phyloP scores from a whole-genome alignment of 2,797 vertebrate species.

The Apodemus agrarius region DNA sequence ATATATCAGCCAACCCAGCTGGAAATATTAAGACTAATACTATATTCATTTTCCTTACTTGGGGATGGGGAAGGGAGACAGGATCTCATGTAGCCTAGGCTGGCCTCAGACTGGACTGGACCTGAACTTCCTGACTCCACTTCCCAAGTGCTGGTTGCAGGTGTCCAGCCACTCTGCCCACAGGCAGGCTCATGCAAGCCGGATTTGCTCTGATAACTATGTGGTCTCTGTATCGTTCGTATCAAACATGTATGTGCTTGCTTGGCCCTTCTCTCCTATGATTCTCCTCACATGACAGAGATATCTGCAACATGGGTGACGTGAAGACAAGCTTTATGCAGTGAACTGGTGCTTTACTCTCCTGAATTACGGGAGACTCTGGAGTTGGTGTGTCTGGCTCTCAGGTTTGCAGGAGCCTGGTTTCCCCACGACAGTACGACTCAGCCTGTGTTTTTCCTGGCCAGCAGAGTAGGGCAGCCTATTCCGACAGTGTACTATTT shows the following conservation, averaged over 20 bases:
- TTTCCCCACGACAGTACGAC: not conserved
- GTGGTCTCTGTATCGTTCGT: not conserved
- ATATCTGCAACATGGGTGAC: not conserved
- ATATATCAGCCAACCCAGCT: slow-evolving; percentile 20
- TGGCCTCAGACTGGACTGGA: not conserved
- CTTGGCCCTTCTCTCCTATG: rapidly evolving
- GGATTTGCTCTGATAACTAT: not conserved
- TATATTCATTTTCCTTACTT: not conserved
- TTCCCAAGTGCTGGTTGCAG: not conserved
- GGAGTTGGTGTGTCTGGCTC: not conserved
- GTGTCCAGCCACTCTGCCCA: not conserved
- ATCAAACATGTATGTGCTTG: not conserved
- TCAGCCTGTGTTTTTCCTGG: not conserved
- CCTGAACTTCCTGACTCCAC: not conserved
- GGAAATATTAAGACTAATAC: not conserved
- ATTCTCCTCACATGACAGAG: not conserved
- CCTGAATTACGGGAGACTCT: not conserved
- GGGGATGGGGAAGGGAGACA: too few relatives aligned
- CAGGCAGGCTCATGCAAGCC: not conserved
- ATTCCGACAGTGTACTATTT: not conserved
- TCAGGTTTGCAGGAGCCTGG: not conserved
- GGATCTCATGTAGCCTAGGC: not conserved
- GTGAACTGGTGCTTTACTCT: not conserved
- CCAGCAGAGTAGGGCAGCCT: not conserved
- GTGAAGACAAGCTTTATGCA: not conserved